Evolutionary conservation across 92 coral and sea anemone genomes (phyloP).

Genomic region (Umimayanthus kanabou): DNA sequence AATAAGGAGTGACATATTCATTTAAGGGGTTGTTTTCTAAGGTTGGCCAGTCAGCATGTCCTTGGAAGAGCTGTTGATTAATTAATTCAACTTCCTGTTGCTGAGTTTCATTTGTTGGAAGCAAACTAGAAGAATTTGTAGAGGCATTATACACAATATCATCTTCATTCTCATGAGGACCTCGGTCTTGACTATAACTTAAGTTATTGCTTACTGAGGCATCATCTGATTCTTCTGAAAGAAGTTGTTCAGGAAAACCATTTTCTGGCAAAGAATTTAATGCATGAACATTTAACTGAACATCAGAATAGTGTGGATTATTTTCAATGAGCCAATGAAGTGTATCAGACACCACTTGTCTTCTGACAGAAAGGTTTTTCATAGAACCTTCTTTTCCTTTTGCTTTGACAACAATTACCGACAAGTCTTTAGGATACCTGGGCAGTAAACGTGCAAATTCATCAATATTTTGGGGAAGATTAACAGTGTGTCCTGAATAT

Average conservation of each 20-base stretch:
- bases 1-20: slow-evolving; percentile 21
- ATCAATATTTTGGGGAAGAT: slow-evolving; percentile 16
- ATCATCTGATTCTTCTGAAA: slow-evolving; percentile 29
- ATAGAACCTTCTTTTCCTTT: slow-evolving; percentile 48
- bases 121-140: slow-evolving; percentile 49
- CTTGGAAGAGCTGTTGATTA: slow-evolving; percentile 10
- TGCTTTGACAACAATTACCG: slow-evolving; percentile 40
- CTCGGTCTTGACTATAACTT: slow-evolving; percentile 6
- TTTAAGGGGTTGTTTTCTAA: slow-evolving; percentile 18
- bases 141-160: slow-evolving; percentile 47
- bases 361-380: slow-evolving; percentile 5
- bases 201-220: neutral
- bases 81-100: slow-evolving; percentile 44
- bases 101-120: slow-evolving; percentile 44
- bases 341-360: too few species aligned
- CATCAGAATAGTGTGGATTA: slow-evolving; percentile 49
- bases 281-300: slow-evolving; percentile 38
- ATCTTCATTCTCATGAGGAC: slow-evolving; percentile 35
- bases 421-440: slow-evolving; percentile 53
- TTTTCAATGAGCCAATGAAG: slow-evolving; percentile 41
- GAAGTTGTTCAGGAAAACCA: neutral
- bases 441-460: slow-evolving; percentile 46
- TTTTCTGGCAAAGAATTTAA: slow-evolving; percentile 50
- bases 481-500: slow-evolving; percentile 26
- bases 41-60: slow-evolving; percentile 16